A percentile compares a stretch with the other conserved stretches of the same genome.
Conservation (phyloP, 2,888 invertebrate species). For the Sicus ferrugineus region DNA sequence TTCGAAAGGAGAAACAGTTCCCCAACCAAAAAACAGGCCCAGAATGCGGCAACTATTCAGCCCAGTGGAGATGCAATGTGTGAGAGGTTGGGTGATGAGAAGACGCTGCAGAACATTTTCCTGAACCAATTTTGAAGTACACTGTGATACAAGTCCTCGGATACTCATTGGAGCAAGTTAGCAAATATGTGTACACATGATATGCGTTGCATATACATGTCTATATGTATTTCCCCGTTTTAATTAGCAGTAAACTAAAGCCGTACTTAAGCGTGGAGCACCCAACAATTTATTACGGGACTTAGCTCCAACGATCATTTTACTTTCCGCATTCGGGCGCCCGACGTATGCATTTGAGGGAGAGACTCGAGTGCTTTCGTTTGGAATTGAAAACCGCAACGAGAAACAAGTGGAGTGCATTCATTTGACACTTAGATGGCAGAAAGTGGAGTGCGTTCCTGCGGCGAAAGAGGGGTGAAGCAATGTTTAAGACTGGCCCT, state of each 20-base stretch:
- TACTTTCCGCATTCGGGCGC: too few species aligned
- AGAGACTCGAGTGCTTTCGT: not conserved
- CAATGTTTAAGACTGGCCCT: not conserved
- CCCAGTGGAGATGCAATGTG: too few species aligned
- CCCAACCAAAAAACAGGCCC: too few species aligned
- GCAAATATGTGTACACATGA: too few species aligned
- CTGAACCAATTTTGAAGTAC: too few species aligned
- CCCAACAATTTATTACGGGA: not conserved
- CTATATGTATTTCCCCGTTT: slow-evolving; percentile 46
- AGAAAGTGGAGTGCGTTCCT: not conserved
- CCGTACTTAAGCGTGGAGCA: slow-evolving; percentile 1
- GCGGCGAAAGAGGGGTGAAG: not conserved
- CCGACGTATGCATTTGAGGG: too few species aligned
- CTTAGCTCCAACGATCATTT: not conserved
- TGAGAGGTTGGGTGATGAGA: too few species aligned
- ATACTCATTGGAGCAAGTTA: not conserved
- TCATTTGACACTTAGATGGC: not conserved
- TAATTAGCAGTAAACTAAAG: slow-evolving; percentile 61
- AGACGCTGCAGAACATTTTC: too few species aligned
- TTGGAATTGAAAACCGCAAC: not conserved
- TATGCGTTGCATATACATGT: too few species aligned
- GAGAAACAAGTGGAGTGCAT: not conserved
- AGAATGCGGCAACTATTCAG: too few species aligned
- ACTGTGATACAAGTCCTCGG: too few species aligned
- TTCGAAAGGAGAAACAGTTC: too few species aligned